Conservation (phyloP, 2,797 vertebrate species). For the Macropodus opercularis region DNA sequence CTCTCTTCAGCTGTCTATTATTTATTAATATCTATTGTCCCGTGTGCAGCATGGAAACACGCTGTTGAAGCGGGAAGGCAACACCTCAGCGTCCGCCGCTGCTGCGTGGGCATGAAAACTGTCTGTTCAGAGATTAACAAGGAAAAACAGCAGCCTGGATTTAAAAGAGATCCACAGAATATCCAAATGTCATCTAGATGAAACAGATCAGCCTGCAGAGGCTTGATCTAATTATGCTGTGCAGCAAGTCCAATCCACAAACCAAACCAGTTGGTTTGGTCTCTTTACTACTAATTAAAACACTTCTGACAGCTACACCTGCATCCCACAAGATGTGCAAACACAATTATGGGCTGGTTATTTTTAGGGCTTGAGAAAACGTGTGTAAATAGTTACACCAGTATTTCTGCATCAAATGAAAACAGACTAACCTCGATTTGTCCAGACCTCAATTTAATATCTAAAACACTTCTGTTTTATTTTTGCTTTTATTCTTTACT, state of each 20-base stretch:
- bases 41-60: conserved; percentile 61
- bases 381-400: conserved; percentile 2
- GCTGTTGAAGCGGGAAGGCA: conserved; percentile 53
- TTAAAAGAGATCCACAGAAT: background rate
- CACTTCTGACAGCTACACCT: conserved; percentile 12
- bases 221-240: background rate
- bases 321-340: conserved; percentile 43
- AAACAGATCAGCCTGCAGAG: background rate
- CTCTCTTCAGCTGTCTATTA: conserved; percentile 54
- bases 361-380: conserved; percentile 3
- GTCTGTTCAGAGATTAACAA: conserved; percentile 14
- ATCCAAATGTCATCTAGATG: background rate
- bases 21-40: conserved; percentile 70
- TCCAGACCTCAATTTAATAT: too few relatives aligned
- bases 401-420: too few relatives aligned
- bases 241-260: background rate
- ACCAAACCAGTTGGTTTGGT: conserved; percentile 39
- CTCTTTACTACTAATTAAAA: conserved; percentile 35
- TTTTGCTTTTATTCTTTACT: too few relatives aligned
- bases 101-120: background rate
- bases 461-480: too few relatives aligned
- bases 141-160: background rate
- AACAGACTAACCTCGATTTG: too few relatives aligned
- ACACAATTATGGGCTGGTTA: conserved; percentile 34
- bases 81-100: conserved; percentile 38